Percentiles rank a stretch among this genome's conserved stretches.
These are phyloP conservation scores for Nesometra sesokonis DNA, from an alignment of 35 echinoderm and acorn worm genomes.

Conservation along the genomic window DNA sequence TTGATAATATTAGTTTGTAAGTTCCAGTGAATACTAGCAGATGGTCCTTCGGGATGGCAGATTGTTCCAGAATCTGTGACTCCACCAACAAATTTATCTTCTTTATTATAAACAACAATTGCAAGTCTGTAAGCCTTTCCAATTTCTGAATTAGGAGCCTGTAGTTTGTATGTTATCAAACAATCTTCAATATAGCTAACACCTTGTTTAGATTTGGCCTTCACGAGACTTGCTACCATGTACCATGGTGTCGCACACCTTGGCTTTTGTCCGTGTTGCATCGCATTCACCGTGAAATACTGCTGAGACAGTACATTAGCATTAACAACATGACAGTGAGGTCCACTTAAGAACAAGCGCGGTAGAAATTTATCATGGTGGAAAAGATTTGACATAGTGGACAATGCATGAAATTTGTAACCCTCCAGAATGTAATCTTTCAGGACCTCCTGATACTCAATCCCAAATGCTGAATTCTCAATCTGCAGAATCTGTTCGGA, in stretches of 20 bases:
- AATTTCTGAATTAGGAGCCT: conserved; percentile 27
- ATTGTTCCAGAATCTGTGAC: conserved; percentile 17
- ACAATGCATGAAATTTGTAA: conserved; percentile 41
- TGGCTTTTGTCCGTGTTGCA: conserved; percentile 20
- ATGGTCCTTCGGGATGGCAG: conserved; percentile 19
- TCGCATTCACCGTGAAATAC: conserved; percentile 29
- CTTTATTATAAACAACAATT: conserved; percentile 8
- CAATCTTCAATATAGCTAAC: background rate
- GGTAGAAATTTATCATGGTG: conserved; percentile 9
- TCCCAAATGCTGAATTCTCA: conserved; percentile 34
- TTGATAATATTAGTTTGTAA: conserved; percentile 32
- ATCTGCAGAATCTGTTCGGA: conserved; percentile 22
- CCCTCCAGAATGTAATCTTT: conserved; percentile 34
- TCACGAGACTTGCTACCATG: background rate
- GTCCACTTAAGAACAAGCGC: conserved; percentile 17
- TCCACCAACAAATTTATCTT: conserved; percentile 21
- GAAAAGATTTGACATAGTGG: conserved; percentile 25
- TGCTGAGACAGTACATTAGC: conserved; percentile 17
- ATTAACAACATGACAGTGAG: conserved; percentile 26
- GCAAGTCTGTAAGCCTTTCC: conserved; percentile 28
- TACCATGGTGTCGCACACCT: conserved; percentile 18
- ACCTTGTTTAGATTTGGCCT: background rate
- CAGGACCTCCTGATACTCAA: conserved; percentile 19
- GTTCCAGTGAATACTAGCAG: conserved; percentile 35
- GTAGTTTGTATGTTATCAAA: conserved; percentile 15